phyloP scores from a whole-genome alignment of 1,140 invertebrate species.

The Geopemphigus sp. region DNA sequence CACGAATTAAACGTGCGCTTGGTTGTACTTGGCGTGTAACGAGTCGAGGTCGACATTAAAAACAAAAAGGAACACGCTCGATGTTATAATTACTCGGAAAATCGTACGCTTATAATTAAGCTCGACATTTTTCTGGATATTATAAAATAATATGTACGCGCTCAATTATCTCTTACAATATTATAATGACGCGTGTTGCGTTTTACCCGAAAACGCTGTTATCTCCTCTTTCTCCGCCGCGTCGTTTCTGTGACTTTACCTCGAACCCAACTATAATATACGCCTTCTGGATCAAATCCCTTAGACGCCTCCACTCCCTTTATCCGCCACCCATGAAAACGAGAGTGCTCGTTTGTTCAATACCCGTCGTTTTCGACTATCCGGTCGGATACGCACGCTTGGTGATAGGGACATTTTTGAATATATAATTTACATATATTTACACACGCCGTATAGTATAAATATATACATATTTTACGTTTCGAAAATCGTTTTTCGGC shows the following conservation, averaged over 20 bases:
- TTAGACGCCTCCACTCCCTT: not conserved
- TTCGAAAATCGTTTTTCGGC: no score
- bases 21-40: no score
- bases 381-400: not conserved
- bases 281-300: not conserved
- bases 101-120: no score
- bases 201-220: not conserved
- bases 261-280: no score
- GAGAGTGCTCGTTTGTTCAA: not conserved
- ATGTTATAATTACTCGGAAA: slow-evolving; percentile 12
- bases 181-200: not conserved
- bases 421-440: no score
- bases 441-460: no score
- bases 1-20: no score
- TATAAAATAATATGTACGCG: not conserved
- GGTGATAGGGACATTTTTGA: no score
- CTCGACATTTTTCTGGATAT: no score
- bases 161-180: not conserved
- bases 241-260: not conserved
- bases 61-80: not conserved
- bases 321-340: not conserved
- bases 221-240: not conserved
- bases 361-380: not conserved
- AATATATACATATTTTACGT: no score
- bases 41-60: not conserved